Percentiles rank a stretch among this genome's conserved stretches.
phyloP scores from a whole-genome alignment of 2,797 vertebrate species.

The Huso huso region DNA sequence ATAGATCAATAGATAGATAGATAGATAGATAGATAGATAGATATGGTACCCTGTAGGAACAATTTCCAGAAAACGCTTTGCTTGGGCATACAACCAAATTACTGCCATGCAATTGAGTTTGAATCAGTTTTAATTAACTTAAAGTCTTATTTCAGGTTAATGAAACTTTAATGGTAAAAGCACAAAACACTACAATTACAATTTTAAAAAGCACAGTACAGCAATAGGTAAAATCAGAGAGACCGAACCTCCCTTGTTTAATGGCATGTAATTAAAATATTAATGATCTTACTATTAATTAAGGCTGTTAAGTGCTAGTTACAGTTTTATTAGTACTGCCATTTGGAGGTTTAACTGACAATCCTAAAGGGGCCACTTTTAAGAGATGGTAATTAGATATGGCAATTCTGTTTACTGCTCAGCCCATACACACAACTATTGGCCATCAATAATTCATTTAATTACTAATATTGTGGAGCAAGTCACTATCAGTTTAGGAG shows the following conservation, averaged over 20 bases:
- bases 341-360: slow-evolving; percentile 76
- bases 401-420: slow-evolving; percentile 83
- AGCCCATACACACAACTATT: slow-evolving; percentile 58
- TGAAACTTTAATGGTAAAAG: slow-evolving; percentile 3
- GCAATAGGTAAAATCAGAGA: background rate
- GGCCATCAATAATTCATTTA: slow-evolving; percentile 89
- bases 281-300: slow-evolving; percentile 82
- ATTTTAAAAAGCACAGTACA: background rate
- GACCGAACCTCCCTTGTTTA: slow-evolving; percentile 38
- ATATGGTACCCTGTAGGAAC: too few relatives aligned
- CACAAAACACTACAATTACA: background rate
- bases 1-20: too few relatives aligned
- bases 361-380: slow-evolving; percentile 73
- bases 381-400: slow-evolving; percentile 77
- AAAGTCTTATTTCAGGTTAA: background rate
- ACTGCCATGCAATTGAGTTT: too few relatives aligned
- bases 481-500: slow-evolving; percentile 86
- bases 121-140: background rate
- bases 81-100: too few relatives aligned
- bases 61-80: too few relatives aligned
- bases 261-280: slow-evolving; percentile 67
- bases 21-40: too few relatives aligned
- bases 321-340: slow-evolving; percentile 61
- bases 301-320: slow-evolving; percentile 65
- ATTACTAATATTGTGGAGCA: slow-evolving; percentile 78